Base-by-base conservation (phyloP, 1,140 invertebrate species). In the Listronotus bonariensis region DNA sequence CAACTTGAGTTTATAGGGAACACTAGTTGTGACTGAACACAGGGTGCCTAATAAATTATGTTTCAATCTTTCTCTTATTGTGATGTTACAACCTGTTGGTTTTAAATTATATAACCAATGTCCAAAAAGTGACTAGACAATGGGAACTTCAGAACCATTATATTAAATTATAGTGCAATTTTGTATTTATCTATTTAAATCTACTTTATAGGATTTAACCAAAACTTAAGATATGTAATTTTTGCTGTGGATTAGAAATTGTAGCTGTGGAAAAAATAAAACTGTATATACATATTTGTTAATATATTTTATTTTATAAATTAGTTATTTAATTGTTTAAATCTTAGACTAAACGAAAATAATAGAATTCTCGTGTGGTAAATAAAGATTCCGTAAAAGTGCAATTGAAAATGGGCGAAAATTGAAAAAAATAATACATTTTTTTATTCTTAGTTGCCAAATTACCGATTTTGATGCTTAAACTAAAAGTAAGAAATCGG, bases 21-120 rank as follows among this genome's bases (percentile, higher is more conserved):
- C 45, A 36, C 34, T 10, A 45, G 62, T 42, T 41, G 52, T 49
- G 62, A 71, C 56, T 68, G 60, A 68, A 68, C 34, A 36, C 64
- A 68, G 70, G 70, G 72, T 74, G 72, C 68, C 70, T 68, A 67
- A 61, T 53, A 61, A 55, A n/a, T n/a, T n/a, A 55, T 63, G 55
- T 31, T 52, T 15, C 41, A 52, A 64, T 56, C 40, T 56, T 12
- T 41, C 45, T 10, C 43, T 49, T 11, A 64, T 38, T 56, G 43
- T 55, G 53, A 55, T 56, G 43, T 31, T 49, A 17, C n/a, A 48
- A 58, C 7, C 2, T 46, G 45, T 17, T 57, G 41, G 18, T 48
- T 57, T 31, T 46, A 31, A 15, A 46, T 18, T 34, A 42, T 57
- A 20, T 57, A 57, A 57, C 41, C 41, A 57, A 53, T 31, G 11